Evolutionary conservation across 2,888 invertebrate genomes (phyloP), one percentile per base, ranked within the genome.

Genomic region (Noctua fimbriata): DNA sequence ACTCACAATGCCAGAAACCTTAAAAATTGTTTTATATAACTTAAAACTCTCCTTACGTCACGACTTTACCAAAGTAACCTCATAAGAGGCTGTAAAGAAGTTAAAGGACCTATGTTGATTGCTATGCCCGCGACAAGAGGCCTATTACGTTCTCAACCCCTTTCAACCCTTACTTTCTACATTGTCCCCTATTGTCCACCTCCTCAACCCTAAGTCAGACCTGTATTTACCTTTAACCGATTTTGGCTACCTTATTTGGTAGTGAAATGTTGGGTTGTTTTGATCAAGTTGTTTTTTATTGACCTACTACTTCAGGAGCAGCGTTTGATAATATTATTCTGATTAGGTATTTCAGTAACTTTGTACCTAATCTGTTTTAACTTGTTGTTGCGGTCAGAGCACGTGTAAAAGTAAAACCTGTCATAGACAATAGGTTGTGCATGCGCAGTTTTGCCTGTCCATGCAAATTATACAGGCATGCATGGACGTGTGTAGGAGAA

Each of bases 41-140:
- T 60, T 21, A 69, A 55, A 63, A 21, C 55, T 41, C 7, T 41
- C 7, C 28, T 58, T 7, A 72, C 69, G 47, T 60, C 71, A 67
- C 47, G 32, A 52, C 44, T 49, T 44, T 14, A 58, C 32, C n/a
- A 14, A 63, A 77, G 52, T 69, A 55, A 60, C 74, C 65, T 55
- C 55, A 14, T 47, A 52, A 77, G 84, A 36, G 60, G 76, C 5
- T 6, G 69, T 41, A 65, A 32, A 18, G 67, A 76, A 44, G 69
- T 66, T 49, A 70, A 77, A 63, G 47, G 69, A 52, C 60, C 78
- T 75, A 85, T 81, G 85, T 81, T 70, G 73, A 81, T 76, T 83
- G 73, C 76, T n/a, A 24, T 7, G 18, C 21, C 66, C 58, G 32
- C 60, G 32, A 55, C 49, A 44, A 76, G 75, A 67, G 75, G 52